Evolutionary conservation across 2,797 vertebrate species (phyloP), one percentile per base, ranked within the genome.

Genomic region (Triplophysa bombifrons): DNA sequence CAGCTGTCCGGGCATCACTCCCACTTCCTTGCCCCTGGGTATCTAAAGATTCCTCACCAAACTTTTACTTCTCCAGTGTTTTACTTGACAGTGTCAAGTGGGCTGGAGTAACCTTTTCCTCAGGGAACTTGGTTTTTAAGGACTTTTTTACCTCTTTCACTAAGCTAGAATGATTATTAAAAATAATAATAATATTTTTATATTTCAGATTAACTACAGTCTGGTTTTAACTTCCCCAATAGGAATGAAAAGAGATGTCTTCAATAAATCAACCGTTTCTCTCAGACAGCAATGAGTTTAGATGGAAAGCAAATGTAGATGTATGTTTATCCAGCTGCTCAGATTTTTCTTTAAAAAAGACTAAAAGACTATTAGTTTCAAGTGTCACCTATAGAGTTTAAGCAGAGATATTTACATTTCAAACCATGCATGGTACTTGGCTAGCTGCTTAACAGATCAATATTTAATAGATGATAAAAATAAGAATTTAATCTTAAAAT

Each of bases 1-100:
- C 50, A 67, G 60, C 79, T 82, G 58, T 53, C 74, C 64, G 46
- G 71, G 72, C 72, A 71, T 66, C 44, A 6, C 50, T 80, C 69
- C 70, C 76, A 50, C 10, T 46, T 48, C 61, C 25, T 38, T 25
- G 17, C 30, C 55, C 27, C 22, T 64, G 34, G 72, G 20, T n/a
- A 55, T 64, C 17, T n/a, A 72, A 46, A 55, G 56, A 69, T 69
- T 69, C 65, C 44, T 76, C 75, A 34, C 9, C 41, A 50, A 60
- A 69, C 20, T 12, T 20, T 8, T 27, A 20, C 74, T 9, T 20
- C 38, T 44, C 73, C 61, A 27, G 34, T 44, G 51, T 55, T 13
- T 30, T 30, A 48, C 72, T 68, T 34, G 76, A 46, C 8, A 56
- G n/a, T 34, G 30, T 55, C 30, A 34, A 77, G 34, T 51, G 61